A percentile compares a stretch with the other conserved stretches of the same genome.
Conservation (phyloP, 2,113 vertebrate species). For the Ciconia maguari region DNA sequence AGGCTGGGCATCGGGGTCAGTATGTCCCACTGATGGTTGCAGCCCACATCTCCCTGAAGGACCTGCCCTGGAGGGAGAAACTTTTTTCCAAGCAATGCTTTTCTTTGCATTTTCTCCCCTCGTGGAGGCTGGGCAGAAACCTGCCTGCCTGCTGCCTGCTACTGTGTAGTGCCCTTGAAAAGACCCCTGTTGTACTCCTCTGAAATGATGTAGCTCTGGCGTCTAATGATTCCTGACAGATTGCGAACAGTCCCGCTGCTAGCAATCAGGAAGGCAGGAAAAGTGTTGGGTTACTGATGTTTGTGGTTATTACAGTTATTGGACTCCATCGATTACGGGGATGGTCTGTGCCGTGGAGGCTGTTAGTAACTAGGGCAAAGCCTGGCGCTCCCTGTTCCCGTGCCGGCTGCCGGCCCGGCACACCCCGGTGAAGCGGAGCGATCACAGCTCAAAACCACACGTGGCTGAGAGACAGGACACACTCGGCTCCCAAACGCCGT, state of each 20-base stretch:
- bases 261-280: neutral
- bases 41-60: too few relatives aligned
- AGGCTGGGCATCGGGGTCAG: accelerated
- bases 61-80: neutral
- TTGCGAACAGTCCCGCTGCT: neutral
- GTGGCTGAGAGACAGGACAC: neutral
- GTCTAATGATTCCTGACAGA: conserved; percentile 67
- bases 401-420: accelerated
- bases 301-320: neutral
- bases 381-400: neutral
- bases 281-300: conserved; percentile 1
- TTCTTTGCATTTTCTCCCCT: neutral
- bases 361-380: neutral
- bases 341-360: neutral
- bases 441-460: accelerated
- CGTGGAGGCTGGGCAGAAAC: accelerated
- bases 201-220: neutral
- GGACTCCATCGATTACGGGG: conserved; percentile 35
- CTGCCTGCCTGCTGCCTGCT: neutral
- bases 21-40: neutral
- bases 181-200: conserved; percentile 5
- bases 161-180: conserved; percentile 49
- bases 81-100: neutral
- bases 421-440: accelerated
- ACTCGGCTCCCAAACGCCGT: neutral